These are phyloP conservation scores for Sisor rabdophorus DNA, from an alignment of 2,113 vertebrate genomes.

Conservation along the genomic window DNA sequence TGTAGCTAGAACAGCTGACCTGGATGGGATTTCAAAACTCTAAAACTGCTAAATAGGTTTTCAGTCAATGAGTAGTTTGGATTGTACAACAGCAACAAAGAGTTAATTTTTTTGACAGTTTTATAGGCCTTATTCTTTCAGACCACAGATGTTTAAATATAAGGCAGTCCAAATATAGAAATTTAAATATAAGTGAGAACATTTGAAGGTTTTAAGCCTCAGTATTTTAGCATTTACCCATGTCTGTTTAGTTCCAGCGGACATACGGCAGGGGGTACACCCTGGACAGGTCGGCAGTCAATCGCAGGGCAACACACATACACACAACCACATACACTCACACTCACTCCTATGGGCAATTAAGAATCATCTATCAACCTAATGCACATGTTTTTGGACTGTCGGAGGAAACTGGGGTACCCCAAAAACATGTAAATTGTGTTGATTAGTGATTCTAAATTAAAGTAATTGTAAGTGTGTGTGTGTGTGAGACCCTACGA, in stretches of 20 bases:
- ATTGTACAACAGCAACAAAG: constrained; percentile 1
- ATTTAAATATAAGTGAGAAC: constrained; percentile 33
- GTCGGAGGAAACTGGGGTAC: no score
- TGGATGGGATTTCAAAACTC: not conserved
- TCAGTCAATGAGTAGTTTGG: not conserved
- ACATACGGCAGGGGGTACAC: no score
- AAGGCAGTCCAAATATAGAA: constrained; percentile 23
- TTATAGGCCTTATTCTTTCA: constrained; percentile 38
- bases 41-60: not conserved
- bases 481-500: no score
- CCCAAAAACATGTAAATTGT: no score
- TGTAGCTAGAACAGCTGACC: not conserved
- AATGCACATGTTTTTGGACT: no score
- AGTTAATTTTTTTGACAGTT: constrained; percentile 39
- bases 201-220: constrained; percentile 28
- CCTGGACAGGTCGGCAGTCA: no score
- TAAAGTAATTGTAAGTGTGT: no score
- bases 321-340: no score
- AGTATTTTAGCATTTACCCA: not conserved
- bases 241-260: not conserved
- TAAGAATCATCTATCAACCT: no score
- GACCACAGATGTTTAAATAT: constrained; percentile 32
- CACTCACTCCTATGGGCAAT: no score
- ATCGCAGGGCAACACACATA: no score
- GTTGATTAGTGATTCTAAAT: no score